Percentiles rank a stretch among this genome's conserved stretches.
Evolutionary conservation across 2,113 vertebrate genomes (phyloP).

Genomic region (Semnornis frantzii): DNA sequence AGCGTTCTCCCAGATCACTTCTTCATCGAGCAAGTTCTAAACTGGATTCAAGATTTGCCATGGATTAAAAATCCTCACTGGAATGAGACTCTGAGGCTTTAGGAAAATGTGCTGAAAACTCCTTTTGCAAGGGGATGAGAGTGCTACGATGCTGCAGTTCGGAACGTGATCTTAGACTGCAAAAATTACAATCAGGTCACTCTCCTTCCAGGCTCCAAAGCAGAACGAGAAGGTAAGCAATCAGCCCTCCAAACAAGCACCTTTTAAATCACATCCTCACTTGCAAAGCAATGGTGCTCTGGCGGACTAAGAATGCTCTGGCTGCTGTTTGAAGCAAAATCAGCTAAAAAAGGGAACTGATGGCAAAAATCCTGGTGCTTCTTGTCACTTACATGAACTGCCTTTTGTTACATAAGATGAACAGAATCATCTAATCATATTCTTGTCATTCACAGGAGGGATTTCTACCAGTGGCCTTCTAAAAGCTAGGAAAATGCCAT

Average conservation of each 20-base stretch:
- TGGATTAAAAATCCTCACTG: neutral
- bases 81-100: neutral
- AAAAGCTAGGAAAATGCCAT: neutral
- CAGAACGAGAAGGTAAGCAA: constrained; percentile 27
- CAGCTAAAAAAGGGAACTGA: neutral
- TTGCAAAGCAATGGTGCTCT: neutral
- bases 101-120: neutral
- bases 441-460: neutral
- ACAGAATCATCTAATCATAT: neutral
- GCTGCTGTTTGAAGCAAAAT: neutral
- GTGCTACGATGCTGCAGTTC: neutral
- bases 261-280: neutral
- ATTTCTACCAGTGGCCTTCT: neutral
- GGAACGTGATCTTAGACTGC: neutral
- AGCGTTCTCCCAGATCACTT: neutral
- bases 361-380: neutral
- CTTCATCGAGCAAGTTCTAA: neutral
- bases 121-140: neutral
- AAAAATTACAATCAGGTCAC: neutral
- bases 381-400: neutral
- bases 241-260: neutral
- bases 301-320: neutral
- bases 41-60: neutral
- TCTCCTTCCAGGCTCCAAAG: neutral
- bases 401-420: neutral